Conservation (phyloP, 2,888 invertebrate genomes). For the Cremastinae sp. region DNA sequence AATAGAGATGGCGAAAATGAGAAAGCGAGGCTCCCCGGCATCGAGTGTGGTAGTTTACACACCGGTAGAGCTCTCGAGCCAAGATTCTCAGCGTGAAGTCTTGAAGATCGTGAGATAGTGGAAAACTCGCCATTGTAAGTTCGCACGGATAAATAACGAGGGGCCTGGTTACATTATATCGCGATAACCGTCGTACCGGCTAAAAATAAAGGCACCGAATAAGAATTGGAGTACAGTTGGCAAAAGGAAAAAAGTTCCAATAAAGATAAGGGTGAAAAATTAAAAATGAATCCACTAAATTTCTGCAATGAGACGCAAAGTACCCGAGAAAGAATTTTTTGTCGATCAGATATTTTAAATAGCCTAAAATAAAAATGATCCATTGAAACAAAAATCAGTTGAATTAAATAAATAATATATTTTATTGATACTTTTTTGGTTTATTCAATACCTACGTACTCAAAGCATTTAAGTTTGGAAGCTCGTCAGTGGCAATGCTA, state of each 20-base stretch:
- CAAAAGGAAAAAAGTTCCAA: conserved; percentile 12
- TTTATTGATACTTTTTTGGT: no score
- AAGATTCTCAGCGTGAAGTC: conserved; percentile 33
- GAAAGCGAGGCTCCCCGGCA: background rate
- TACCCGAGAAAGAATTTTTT: no score
- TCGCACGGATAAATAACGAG: conserved; percentile 52
- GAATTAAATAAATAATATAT: no score
- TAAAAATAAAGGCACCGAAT: conserved; percentile 33
- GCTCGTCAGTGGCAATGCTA: no score
- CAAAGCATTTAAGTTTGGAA: no score
- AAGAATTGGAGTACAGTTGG: conserved; percentile 1
- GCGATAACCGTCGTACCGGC: background rate
- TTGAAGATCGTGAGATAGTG: conserved; percentile 48
- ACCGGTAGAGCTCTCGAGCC: conserved; percentile 23
- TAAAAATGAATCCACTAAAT: background rate
- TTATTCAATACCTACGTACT: no score
- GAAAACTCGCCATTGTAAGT: conserved; percentile 31
- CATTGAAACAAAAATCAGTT: no score
- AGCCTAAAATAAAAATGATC: no score
- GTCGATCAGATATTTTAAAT: no score
- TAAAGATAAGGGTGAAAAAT: conserved; percentile 7
- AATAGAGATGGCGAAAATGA: conserved; percentile 1
- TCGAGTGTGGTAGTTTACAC: background rate
- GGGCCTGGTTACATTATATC: conserved; percentile 29
- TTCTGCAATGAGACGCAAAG: no score